Conservation (phyloP, 2,797 vertebrate species). For the Cebuella pygmaea region DNA sequence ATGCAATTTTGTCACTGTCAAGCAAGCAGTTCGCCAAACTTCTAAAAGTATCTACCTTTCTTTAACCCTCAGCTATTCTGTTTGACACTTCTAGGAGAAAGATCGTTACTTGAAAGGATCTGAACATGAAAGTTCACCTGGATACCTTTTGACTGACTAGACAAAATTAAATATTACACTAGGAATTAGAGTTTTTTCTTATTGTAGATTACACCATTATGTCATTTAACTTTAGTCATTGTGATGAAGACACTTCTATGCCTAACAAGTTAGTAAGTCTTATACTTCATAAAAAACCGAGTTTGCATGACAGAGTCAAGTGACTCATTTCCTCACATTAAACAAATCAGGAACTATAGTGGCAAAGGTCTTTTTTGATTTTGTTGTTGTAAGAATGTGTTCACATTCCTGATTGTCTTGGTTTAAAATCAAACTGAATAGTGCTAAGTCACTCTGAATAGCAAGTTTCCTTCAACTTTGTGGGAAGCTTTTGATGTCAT, state of each 20-base stretch:
- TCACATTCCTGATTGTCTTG: slow-evolving; percentile 41
- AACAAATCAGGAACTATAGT: not conserved
- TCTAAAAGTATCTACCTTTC: slow-evolving; percentile 9
- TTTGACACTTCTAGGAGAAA: not conserved
- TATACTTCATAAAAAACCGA: not conserved
- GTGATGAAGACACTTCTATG: not conserved
- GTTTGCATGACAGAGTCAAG: not conserved
- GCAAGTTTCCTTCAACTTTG: not conserved
- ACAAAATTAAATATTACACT: not conserved
- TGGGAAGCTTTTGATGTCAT: slow-evolving; percentile 37
- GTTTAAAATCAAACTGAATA: slow-evolving; percentile 48
- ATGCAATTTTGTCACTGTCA: not conserved
- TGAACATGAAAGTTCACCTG: not conserved
- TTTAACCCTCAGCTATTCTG: not conserved
- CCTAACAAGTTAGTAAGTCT: not conserved
- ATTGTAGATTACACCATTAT: not conserved
- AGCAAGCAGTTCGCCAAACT: not conserved
- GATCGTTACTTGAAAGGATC: not conserved
- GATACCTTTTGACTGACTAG: not conserved
- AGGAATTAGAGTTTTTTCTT: not conserved
- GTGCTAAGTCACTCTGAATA: slow-evolving; percentile 83
- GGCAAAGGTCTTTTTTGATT: slow-evolving; percentile 38
- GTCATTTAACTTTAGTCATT: not conserved
- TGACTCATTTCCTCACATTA: slow-evolving; percentile 73
- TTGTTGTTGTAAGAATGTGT: slow-evolving; percentile 36